Evolutionary conservation across 2,797 vertebrate genomes (phyloP).

Genomic region (Thalassophryne amazonica): DNA sequence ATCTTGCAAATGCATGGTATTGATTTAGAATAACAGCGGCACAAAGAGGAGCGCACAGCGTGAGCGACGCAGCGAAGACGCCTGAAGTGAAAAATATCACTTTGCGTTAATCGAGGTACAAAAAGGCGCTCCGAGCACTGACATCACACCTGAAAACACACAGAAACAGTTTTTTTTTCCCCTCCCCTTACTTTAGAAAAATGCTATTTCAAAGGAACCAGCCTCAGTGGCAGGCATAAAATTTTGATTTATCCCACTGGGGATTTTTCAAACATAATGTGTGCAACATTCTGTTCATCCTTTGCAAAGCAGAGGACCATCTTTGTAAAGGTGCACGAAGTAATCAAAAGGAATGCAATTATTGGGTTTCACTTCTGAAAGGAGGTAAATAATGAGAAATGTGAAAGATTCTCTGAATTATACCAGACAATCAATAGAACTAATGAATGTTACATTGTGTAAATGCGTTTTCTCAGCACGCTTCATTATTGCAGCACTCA

Average conservation of each 20-base stretch:
- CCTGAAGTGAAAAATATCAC: slow-evolving; percentile 9
- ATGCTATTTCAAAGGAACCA: too few relatives aligned
- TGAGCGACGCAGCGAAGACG: background rate
- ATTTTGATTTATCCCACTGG: slow-evolving; percentile 27
- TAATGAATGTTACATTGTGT: slow-evolving; percentile 2
- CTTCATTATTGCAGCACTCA: slow-evolving; percentile 15
- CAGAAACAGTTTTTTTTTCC: slow-evolving; percentile 1
- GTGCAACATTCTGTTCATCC: background rate
- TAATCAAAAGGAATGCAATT: background rate
- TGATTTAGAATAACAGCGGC: slow-evolving; percentile 34
- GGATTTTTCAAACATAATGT: slow-evolving; percentile 12
- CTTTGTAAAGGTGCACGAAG: background rate
- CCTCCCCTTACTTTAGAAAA: slow-evolving; percentile 16
- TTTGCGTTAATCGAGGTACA: slow-evolving; percentile 11
- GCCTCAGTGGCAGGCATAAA: slow-evolving; percentile 10
- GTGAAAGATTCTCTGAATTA: slow-evolving; percentile 5
- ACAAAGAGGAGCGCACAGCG: slow-evolving; percentile 26
- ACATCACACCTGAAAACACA: slow-evolving; percentile 17
- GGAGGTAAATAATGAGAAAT: too few relatives aligned
- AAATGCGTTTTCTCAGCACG: slow-evolving; percentile 8
- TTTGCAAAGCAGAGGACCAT: slow-evolving; percentile 5
- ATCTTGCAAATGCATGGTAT: slow-evolving; percentile 35
- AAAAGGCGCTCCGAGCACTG: background rate
- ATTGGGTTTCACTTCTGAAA: background rate
- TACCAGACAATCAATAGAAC: slow-evolving; percentile 19